These are phyloP conservation scores for Antigone vipio DNA, from an alignment of 2,113 vertebrate species.

Conservation along the genomic window DNA sequence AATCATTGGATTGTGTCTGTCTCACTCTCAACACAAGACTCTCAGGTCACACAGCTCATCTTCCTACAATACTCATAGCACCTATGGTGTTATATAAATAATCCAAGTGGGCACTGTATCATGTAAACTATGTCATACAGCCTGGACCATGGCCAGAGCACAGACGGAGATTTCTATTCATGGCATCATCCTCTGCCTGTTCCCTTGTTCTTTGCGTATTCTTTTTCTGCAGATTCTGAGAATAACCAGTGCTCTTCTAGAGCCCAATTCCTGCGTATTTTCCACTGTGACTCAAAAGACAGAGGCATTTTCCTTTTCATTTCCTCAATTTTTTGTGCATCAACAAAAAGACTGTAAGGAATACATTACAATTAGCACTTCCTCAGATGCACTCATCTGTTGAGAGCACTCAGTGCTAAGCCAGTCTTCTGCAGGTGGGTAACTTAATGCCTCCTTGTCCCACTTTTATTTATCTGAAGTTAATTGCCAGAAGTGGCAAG, in stretches of 20 bases:
- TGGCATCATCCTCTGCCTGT: not conserved
- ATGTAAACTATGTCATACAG: not conserved
- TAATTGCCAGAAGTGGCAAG: slow-evolving; percentile 39
- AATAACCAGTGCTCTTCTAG: not conserved
- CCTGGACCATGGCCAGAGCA: slow-evolving; percentile 1
- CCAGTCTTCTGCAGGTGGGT: slow-evolving; percentile 30
- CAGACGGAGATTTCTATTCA: slow-evolving; percentile 22
- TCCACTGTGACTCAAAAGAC: not conserved
- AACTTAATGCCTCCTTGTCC: slow-evolving; percentile 32
- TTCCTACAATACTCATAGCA: not conserved
- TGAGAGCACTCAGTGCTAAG: not conserved
- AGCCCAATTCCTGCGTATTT: not conserved
- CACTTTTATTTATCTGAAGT: slow-evolving; percentile 21
- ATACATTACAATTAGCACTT: slow-evolving; percentile 19
- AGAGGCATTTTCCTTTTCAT: not conserved
- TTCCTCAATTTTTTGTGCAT: not conserved
- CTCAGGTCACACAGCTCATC: not conserved
- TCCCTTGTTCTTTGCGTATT: not conserved
- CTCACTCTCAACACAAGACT: not conserved
- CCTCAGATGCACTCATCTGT: not conserved
- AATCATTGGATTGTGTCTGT: not conserved
- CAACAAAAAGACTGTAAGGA: not conserved
- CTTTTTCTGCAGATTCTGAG: not conserved
- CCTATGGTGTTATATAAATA: not conserved
- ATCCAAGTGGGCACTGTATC: not conserved